Percentiles rank a stretch among this genome's conserved stretches.
Evolutionary conservation across 2,113 vertebrate genomes (phyloP).

Genomic region (Acrocephalus arundinaceus): DNA sequence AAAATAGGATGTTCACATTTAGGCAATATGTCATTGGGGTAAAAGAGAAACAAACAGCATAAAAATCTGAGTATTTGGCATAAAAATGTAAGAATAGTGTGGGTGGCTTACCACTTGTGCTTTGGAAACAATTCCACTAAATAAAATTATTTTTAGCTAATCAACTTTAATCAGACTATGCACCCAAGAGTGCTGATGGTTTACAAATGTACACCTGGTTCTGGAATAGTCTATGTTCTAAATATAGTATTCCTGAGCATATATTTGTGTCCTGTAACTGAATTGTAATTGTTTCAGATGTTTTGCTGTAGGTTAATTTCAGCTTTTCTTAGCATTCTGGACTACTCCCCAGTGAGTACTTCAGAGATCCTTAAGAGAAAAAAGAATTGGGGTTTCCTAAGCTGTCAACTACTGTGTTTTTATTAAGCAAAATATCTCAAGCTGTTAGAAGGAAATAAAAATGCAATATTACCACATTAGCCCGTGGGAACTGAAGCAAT

Average conservation of each 20-base stretch:
- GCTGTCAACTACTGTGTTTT: neutral
- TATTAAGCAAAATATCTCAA: neutral
- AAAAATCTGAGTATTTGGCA: neutral
- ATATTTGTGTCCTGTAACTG: neutral
- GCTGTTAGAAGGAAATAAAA: neutral
- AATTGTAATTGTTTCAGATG: neutral
- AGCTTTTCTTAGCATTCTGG: neutral
- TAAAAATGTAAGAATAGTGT: neutral
- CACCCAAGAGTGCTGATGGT: neutral
- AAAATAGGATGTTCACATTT: neutral
- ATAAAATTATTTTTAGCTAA: neutral
- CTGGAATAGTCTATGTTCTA: neutral
- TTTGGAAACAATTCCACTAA: neutral
- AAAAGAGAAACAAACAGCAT: neutral
- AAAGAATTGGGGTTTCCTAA: neutral
- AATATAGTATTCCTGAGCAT: neutral
- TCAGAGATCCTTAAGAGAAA: neutral
- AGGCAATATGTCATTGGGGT: neutral
- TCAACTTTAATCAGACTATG: neutral
- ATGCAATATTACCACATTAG: neutral
- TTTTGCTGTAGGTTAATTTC: neutral
- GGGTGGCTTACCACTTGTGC: neutral
- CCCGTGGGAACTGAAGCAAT: neutral
- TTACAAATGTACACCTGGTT: neutral
- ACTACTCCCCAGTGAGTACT: neutral